Evolutionary conservation across 1,140 invertebrate species (phyloP).

Genomic region (Lasioglossum albipes): DNA sequence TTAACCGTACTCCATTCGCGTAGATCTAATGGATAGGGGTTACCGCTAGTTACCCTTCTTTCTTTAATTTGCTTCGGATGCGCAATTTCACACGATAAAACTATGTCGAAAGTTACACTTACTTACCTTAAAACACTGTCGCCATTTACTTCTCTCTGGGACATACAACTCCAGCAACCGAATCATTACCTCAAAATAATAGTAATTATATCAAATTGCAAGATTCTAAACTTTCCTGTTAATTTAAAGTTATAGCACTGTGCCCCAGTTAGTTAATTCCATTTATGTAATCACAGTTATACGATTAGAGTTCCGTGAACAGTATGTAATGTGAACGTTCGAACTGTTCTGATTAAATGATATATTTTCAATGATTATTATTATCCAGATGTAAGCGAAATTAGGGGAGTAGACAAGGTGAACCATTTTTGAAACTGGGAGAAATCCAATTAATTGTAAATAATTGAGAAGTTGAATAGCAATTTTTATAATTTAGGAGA

Average conservation of each 20-base stretch:
- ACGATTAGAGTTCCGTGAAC: no score
- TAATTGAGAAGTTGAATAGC: no score
- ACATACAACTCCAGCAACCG: neutral
- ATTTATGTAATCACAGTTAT: neutral
- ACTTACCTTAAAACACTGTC: neutral
- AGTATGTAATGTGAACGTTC: no score
- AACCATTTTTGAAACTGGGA: no score
- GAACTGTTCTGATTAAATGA: no score
- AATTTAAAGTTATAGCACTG: neutral
- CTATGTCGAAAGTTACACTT: conserved; percentile 27
- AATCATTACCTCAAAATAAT: no score
- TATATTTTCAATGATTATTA: no score
- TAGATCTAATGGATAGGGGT: conserved; percentile 54
- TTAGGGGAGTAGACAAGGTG: no score
- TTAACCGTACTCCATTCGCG: conserved; percentile 37
- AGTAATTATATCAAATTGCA: no score
- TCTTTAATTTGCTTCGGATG: conserved; percentile 56
- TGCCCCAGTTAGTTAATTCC: neutral
- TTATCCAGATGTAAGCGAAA: no score
- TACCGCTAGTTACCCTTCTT: conserved; percentile 27
- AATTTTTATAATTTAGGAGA: no score
- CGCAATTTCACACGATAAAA: conserved; percentile 67
- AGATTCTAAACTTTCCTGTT: neutral
- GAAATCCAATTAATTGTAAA: no score
- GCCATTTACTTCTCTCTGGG: conserved; percentile 7